These are phyloP conservation scores for Paguma larvata DNA, from an alignment of 2,797 vertebrate species.

Conservation along the genomic window DNA sequence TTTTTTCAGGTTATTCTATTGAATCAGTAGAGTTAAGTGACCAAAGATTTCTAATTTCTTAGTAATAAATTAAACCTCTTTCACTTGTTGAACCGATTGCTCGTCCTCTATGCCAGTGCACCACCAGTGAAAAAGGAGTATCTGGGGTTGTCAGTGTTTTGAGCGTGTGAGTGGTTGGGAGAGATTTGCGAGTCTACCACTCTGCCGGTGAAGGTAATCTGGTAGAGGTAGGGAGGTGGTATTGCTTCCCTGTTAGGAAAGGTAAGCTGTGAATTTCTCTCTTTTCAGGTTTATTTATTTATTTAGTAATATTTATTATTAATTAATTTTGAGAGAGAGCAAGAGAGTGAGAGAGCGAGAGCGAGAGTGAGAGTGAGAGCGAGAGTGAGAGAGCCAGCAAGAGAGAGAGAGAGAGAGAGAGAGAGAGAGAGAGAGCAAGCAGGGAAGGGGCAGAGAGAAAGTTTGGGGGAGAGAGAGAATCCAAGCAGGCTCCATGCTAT, in stretches of 20 bases:
- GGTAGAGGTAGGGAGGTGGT: neutral
- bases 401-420: too few species aligned
- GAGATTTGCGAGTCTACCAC: neutral
- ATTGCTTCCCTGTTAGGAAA: neutral
- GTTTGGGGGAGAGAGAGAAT: neutral
- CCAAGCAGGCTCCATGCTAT: too few species aligned
- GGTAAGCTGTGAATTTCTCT: neutral
- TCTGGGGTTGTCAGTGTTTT: neutral
- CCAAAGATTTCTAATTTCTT: slow-evolving; percentile 1
- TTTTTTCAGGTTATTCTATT: neutral
- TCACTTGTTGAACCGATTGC: slow-evolving; percentile 18
- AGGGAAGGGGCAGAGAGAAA: too few species aligned
- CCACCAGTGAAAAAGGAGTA: neutral
- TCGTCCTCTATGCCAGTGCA: neutral
- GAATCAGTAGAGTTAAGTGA: slow-evolving; percentile 3
- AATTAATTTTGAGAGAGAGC: too few species aligned
- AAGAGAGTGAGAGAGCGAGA: too few species aligned
- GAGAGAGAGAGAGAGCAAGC: neutral
- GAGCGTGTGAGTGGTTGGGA: neutral
- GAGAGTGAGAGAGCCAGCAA: too few species aligned
- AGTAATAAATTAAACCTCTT: neutral
- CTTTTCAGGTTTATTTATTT: too few species aligned
- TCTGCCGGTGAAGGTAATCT: neutral
- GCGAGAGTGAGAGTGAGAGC: too few species aligned
- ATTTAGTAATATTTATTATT: too few species aligned